These are phyloP conservation scores for Neoascia interrupta DNA, from an alignment of 2,888 invertebrate genomes.

Conservation along the genomic window DNA sequence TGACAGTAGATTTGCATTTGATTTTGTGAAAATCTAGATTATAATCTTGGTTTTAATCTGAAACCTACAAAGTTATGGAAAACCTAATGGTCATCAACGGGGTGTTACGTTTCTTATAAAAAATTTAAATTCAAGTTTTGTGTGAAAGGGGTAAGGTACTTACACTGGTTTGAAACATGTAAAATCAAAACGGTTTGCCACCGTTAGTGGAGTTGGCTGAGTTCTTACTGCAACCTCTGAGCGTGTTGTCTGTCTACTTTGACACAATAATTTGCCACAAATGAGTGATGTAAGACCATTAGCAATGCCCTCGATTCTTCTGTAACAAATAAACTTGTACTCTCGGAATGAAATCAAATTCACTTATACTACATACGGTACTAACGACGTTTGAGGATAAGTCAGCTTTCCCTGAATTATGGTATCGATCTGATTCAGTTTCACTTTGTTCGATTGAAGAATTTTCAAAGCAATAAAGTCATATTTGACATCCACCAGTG, in stretches of 20 bases:
- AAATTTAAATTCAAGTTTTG: no score
- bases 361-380: conserved; percentile 85
- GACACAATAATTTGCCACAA: conserved; percentile 61
- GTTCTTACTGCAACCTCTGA: background rate
- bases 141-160: no score
- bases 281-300: conserved; percentile 71
- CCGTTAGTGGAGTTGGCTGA: conserved; percentile 39
- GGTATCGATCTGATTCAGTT: conserved; percentile 85
- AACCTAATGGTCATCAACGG: no score
- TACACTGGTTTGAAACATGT: conserved; percentile 71
- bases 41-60: no score
- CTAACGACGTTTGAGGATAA: conserved; percentile 90
- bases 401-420: conserved; percentile 88
- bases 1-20: no score
- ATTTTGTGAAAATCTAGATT: no score
- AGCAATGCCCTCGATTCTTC: conserved; percentile 71
- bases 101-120: no score
- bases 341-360: background rate
- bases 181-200: conserved; percentile 70
- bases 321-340: conserved; percentile 7
- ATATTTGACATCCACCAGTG: conserved; percentile 88
- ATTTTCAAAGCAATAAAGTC: conserved; percentile 91
- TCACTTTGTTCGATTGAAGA: conserved; percentile 85
- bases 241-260: conserved; percentile 28
- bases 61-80: no score